A percentile compares a stretch with the other conserved stretches of the same genome.
These are phyloP conservation scores for Serilophus lunatus DNA, from an alignment of 2,113 vertebrate species.

Conservation along the genomic window DNA sequence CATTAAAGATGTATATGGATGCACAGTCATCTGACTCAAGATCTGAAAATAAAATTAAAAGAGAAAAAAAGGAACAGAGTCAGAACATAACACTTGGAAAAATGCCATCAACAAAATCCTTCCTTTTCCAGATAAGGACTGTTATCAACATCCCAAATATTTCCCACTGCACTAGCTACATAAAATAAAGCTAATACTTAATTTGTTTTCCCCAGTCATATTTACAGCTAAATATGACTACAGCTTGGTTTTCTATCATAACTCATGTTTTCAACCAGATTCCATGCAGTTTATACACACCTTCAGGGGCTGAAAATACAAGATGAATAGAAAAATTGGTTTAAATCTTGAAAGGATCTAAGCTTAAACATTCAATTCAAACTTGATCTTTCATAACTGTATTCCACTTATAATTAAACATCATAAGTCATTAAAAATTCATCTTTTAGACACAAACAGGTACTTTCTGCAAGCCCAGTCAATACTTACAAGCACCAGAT, in stretches of 20 bases:
- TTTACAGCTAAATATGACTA: not conserved
- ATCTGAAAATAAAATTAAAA: slow-evolving; percentile 70
- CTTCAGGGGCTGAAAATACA: not conserved
- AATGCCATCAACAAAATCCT: not conserved
- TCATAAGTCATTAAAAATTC: not conserved
- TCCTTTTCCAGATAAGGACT: not conserved
- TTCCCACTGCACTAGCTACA: not conserved
- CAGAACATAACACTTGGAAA: not conserved
- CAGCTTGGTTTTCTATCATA: not conserved
- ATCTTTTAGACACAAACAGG: not conserved
- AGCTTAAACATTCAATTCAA: not conserved
- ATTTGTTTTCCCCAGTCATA: not conserved
- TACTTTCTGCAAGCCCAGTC: not conserved
- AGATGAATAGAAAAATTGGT: not conserved
- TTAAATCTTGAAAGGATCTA: not conserved
- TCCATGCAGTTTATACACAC: not conserved
- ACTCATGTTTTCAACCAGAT: not conserved
- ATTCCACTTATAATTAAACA: not conserved
- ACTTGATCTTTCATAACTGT: not conserved
- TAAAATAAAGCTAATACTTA: not conserved
- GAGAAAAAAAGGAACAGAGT: not conserved
- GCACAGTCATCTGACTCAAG: slow-evolving; percentile 93
- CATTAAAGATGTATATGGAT: slow-evolving; percentile 93
- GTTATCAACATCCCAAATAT: not conserved
- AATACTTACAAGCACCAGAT: not conserved